phyloP scores from a whole-genome alignment of 2,888 invertebrate species.

The Pomacea canaliculata region DNA sequence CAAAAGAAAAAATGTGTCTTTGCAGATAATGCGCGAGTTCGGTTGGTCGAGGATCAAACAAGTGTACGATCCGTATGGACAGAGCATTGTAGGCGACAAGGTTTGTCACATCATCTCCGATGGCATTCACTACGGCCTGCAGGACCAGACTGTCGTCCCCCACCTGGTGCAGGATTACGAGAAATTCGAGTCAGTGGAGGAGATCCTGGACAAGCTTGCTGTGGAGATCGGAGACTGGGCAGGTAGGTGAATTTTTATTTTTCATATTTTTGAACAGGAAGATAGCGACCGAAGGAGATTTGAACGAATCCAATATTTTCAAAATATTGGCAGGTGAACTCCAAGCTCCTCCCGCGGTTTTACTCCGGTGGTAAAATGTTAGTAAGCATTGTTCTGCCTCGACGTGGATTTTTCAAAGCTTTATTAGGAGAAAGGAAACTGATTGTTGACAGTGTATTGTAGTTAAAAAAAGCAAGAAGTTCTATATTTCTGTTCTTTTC shows the following conservation, averaged over 20 bases:
- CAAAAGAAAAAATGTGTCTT: neutral
- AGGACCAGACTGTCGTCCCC: constrained; percentile 23
- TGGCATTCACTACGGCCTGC: constrained; percentile 50
- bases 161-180: constrained; percentile 39
- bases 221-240: constrained; percentile 38
- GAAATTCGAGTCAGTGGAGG: constrained; percentile 43
- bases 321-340: too few species aligned
- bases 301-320: too few species aligned
- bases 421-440: too few species aligned
- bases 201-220: constrained; percentile 37
- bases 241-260: neutral
- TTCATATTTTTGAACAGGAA: too few species aligned
- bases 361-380: too few species aligned
- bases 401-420: too few species aligned
- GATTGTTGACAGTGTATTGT: too few species aligned
- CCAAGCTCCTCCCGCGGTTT: too few species aligned
- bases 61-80: constrained; percentile 53
- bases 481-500: too few species aligned
- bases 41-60: constrained; percentile 48
- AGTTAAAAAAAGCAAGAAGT: too few species aligned
- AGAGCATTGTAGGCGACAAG: constrained; percentile 42
- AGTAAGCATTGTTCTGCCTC: too few species aligned
- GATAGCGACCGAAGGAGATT: too few species aligned
- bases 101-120: constrained; percentile 57
- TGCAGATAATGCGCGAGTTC: constrained; percentile 34